phyloP scores from a whole-genome alignment of 2,888 invertebrate species.

The Acanthococcus lagerstroemiae region DNA sequence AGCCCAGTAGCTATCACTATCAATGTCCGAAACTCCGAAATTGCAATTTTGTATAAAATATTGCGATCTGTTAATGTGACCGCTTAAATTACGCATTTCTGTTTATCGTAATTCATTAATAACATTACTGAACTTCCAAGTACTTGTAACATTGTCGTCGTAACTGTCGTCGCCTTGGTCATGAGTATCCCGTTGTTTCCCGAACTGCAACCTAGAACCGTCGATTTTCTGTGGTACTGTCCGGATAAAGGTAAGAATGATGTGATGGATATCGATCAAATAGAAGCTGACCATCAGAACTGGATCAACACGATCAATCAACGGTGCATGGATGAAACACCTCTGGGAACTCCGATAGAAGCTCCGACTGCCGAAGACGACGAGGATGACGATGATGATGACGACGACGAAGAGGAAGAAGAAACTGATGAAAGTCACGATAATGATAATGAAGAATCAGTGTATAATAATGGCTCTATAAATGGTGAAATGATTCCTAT shows the following conservation, averaged over 20 bases:
- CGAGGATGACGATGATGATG: conserved; percentile 24
- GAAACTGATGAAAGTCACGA: conserved; percentile 26
- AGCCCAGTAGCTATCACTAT: too few relatives aligned
- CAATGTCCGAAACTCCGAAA: too few relatives aligned
- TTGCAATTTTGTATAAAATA: too few relatives aligned
- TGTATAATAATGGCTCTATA: conserved; percentile 19
- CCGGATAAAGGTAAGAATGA: conserved; percentile 16
- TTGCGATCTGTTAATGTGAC: too few relatives aligned
- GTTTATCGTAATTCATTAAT: too few relatives aligned
- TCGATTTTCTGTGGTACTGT: conserved; percentile 16
- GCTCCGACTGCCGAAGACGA: conserved; percentile 16
- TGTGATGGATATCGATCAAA: conserved; percentile 18
- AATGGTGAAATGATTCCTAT: conserved; percentile 9
- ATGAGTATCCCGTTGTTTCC: conserved; percentile 24
- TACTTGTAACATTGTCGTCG: conserved; percentile 1
- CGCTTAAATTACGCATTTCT: too few relatives aligned
- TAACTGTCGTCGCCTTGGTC: too few relatives aligned
- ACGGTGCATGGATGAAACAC: conserved; percentile 6
- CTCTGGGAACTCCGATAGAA: conserved; percentile 18
- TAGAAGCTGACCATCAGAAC: conserved; percentile 18
- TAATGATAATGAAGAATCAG: conserved; percentile 21
- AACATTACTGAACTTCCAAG: too few relatives aligned
- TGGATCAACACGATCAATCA: conserved; percentile 17
- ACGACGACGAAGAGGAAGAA: conserved; percentile 21
- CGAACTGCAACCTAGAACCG: conserved; percentile 6